Conservation (phyloP, 2,797 vertebrate species). For the Sarcophilus harrisii region DNA sequence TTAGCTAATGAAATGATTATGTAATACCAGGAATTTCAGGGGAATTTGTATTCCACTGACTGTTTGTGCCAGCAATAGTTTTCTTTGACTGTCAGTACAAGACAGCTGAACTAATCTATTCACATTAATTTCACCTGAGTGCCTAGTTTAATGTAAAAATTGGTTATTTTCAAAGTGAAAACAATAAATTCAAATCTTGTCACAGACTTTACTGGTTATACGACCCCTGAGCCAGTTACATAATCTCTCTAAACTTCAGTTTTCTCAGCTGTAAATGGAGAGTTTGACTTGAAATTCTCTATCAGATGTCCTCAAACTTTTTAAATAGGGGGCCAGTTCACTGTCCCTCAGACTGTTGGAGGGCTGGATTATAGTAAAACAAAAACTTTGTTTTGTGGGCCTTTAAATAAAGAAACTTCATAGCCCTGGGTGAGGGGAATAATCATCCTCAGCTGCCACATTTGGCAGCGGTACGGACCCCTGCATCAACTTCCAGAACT, state of each 20-base stretch:
- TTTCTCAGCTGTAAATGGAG: background rate
- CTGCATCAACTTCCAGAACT: background rate
- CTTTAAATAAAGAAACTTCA: too few species aligned
- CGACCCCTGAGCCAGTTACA: background rate
- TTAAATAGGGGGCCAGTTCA: too few species aligned
- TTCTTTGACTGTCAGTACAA: conserved; percentile 60
- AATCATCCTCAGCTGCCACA: too few species aligned
- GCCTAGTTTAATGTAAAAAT: conserved; percentile 70
- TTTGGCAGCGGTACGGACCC: too few species aligned
- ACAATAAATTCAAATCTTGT: conserved; percentile 53
- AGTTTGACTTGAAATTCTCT: too few species aligned
- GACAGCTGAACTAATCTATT: conserved; percentile 63
- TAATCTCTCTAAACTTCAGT: background rate
- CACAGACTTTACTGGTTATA: background rate
- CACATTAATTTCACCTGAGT: conserved; percentile 76
- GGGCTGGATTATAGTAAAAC: too few species aligned
- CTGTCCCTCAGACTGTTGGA: too few species aligned
- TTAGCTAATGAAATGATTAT: conserved; percentile 42
- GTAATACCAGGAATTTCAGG: conserved; percentile 39
- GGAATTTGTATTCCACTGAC: conserved; percentile 46
- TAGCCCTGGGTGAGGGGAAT: too few species aligned
- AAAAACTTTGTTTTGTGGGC: too few species aligned
- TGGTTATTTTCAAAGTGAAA: conserved; percentile 73
- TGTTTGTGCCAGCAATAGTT: conserved; percentile 49
- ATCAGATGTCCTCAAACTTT: too few species aligned